Evolutionary conservation across 2,797 vertebrate species (phyloP).

Genomic region (Peromyscus attwateri): DNA sequence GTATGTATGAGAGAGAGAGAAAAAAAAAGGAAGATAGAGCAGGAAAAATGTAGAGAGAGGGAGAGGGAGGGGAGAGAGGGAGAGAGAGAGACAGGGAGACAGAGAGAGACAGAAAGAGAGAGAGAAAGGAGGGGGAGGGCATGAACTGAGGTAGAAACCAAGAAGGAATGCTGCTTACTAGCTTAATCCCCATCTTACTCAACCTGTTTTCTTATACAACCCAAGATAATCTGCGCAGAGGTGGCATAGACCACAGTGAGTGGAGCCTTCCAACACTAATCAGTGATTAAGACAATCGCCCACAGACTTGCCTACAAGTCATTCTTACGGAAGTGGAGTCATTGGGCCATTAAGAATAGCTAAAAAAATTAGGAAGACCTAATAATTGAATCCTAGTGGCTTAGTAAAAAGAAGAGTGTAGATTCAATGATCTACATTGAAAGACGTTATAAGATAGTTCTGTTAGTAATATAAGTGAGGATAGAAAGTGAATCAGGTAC

Average conservation of each 20-base stretch:
- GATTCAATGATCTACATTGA: too few relatives aligned
- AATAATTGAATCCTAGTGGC: neutral
- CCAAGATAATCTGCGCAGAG: neutral
- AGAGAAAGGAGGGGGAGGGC: neutral
- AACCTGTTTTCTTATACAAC: neutral
- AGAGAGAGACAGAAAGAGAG: accelerated
- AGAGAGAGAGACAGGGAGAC: neutral
- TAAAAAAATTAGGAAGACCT: neutral
- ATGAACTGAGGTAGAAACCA: neutral
- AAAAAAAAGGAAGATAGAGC: neutral
- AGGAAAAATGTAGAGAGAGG: too few relatives aligned
- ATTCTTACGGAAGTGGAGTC: neutral
- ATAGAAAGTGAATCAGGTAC: too few relatives aligned
- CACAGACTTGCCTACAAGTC: neutral
- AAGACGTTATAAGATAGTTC: too few relatives aligned
- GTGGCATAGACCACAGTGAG: neutral
- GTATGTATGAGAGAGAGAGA: neutral
- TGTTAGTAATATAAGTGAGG: too few relatives aligned
- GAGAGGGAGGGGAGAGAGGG: accelerated
- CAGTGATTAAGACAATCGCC: neutral
- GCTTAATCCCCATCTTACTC: neutral
- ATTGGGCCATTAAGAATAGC: neutral
- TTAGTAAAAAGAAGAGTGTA: neutral
- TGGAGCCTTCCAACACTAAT: neutral
- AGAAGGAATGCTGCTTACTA: neutral